Evolutionary conservation across 2,113 vertebrate species (phyloP), one percentile per base, ranked within the genome.

Genomic region (Echinops telfairi): DNA sequence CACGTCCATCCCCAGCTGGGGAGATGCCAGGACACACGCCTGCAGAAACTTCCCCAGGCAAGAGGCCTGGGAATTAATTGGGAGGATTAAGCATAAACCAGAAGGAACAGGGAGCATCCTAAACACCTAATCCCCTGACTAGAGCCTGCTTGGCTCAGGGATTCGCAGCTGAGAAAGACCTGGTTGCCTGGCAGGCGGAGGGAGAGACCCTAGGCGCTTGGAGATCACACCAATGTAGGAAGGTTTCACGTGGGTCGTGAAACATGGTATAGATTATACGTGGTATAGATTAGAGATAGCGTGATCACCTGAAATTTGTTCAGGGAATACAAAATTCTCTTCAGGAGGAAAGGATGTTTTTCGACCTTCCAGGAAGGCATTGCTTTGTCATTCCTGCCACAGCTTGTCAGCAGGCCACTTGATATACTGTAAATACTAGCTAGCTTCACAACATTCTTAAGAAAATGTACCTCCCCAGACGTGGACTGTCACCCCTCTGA

Each of bases 241-340:
- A 87, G 73, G 36, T 81, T 96, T 87, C 80, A 6, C 9, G 8
- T 76, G 25, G 88, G 62, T 68, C 68, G 71, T 85, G 88, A 90
- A 94, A 77, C 89, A 53, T 53, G 47, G 19, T 90, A 92, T 96
- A 75, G 94, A 96, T 91, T 82, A 84, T 43, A 91, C 86, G n/a
- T n/a, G n/a, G n/a, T n/a, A n/a, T n/a, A n/a, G n/a, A n/a, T n/a
- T n/a, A 95, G 92, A 86, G 85, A 96, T 93, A 97, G 94, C 76
- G 84, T 66, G 70, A 71, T 94, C 38, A 91, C 94, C 47, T 93
- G 71, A 86, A 76, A 85, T 95, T 57, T 87, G 40, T 83, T 81
- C 66, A 43, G 23, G 68, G 79, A 64, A 90, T 71, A 36, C 66
- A 91, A 84, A 47, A n/a, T 4, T 79, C 64, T 64, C 8, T 16